A percentile compares a stretch with the other conserved stretches of the same genome.
These are phyloP conservation scores for Cephus rjabovi DNA, from an alignment of 2,888 invertebrate genomes.

Conservation along the genomic window DNA sequence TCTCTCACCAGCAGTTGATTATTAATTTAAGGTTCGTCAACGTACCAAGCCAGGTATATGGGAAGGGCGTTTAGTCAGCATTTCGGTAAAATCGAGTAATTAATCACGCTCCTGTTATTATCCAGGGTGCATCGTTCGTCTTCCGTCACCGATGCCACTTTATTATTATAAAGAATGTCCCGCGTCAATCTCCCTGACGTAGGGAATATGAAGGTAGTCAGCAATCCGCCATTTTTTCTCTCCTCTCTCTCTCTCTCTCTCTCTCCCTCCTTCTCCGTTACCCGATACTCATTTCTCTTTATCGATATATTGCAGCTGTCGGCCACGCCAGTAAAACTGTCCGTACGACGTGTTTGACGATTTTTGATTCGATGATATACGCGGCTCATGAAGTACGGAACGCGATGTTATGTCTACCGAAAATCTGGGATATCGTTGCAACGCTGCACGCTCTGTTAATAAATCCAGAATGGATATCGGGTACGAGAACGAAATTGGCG, in stretches of 20 bases:
- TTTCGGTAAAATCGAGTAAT: conserved; percentile 35
- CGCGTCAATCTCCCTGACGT: conserved; percentile 3
- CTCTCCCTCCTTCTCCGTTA: conserved; percentile 2
- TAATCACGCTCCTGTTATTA: conserved; percentile 31
- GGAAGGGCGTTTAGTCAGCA: conserved; percentile 32
- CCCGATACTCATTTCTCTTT: neutral
- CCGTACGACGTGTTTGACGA: neutral
- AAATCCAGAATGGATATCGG: neutral
- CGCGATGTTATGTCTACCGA: neutral
- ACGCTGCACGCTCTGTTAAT: neutral
- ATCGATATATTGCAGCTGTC: neutral
- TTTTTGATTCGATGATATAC: neutral
- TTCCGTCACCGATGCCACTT: conserved; percentile 32
- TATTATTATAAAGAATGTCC: conserved; percentile 20
- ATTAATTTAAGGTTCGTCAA: conserved; percentile 8
- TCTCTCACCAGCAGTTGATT: conserved; percentile 1
- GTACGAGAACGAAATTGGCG: neutral
- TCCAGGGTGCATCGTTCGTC: conserved; percentile 28
- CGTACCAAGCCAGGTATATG: neutral
- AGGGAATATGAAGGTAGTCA: neutral
- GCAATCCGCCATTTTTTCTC: conserved; percentile 8
- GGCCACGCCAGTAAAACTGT: neutral
- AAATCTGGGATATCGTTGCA: neutral
- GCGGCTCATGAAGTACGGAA: neutral
- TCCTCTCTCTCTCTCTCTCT: neutral